These are phyloP conservation scores for Clarias batrachus DNA, from an alignment of 2,113 vertebrate species.

Conservation along the genomic window DNA sequence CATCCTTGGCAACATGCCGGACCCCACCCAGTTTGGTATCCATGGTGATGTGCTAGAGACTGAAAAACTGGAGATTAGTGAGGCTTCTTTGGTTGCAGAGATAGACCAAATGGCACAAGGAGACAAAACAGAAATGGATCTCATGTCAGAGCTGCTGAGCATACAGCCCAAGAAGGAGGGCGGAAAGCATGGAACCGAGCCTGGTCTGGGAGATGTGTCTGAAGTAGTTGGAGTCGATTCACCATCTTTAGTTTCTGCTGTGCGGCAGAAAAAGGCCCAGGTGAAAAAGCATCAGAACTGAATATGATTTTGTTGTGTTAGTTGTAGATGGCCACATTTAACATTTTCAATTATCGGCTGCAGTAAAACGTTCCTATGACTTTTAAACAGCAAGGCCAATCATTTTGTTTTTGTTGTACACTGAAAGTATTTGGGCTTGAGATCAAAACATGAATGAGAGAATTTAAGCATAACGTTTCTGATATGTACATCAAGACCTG, in stretches of 20 bases:
- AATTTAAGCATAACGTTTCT: background rate
- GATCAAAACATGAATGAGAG: background rate
- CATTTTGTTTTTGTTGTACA: background rate
- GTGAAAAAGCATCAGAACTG: constrained; percentile 60
- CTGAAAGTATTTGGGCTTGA: background rate
- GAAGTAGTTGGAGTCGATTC: constrained; percentile 85
- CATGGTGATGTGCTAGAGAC: constrained; percentile 87
- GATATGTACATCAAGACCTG: background rate
- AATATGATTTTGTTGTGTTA: no score
- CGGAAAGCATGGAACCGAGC: constrained; percentile 83
- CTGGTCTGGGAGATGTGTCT: constrained; percentile 89
- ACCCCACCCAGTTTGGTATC: constrained; percentile 97
- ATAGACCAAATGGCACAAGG: constrained; percentile 81
- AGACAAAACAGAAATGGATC: constrained; percentile 80
- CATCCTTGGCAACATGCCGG: constrained; percentile 97
- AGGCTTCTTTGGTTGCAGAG: constrained; percentile 73
- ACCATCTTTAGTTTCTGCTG: constrained; percentile 83
- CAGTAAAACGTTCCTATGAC: background rate
- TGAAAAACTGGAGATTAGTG: constrained; percentile 82
- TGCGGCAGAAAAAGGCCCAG: constrained; percentile 86
- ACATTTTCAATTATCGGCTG: background rate
- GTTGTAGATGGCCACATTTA: background rate
- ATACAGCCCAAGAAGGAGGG: constrained; percentile 84
- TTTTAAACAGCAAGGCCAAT: background rate
- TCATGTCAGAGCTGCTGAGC: constrained; percentile 87